A percentile compares a stretch with the other conserved stretches of the same genome.
Evolutionary conservation across 2,888 invertebrate genomes (phyloP).

Genomic region (Monopis laevigella): DNA sequence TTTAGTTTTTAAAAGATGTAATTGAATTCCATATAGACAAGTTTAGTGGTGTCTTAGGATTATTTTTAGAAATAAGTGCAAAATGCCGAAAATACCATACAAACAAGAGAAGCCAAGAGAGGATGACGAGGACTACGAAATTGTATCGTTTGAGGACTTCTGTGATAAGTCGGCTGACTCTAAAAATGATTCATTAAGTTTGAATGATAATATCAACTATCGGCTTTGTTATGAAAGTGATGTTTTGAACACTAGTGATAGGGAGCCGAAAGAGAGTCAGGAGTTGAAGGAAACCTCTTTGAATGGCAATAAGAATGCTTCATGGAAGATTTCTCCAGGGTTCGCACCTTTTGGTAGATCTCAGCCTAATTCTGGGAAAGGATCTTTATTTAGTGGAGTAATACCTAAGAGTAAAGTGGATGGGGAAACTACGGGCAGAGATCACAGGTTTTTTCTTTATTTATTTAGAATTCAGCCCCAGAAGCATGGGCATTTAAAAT

Average conservation of each 20-base stretch:
- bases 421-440: too few species aligned
- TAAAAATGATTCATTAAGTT: too few species aligned
- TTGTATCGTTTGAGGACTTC: constrained; percentile 69
- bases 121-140: constrained; percentile 55
- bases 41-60: too few species aligned
- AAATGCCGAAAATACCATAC: constrained; percentile 60
- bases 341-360: constrained; percentile 50
- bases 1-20: too few species aligned
- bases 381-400: too few species aligned
- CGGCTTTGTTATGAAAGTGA: constrained; percentile 55
- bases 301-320: constrained; percentile 39
- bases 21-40: too few species aligned
- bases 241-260: constrained; percentile 42
- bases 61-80: constrained; percentile 12
- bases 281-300: constrained; percentile 50
- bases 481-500: too few species aligned
- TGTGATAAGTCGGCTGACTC: constrained; percentile 64
- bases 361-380: constrained; percentile 30
- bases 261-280: constrained; percentile 26
- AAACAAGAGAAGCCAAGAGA: constrained; percentile 52
- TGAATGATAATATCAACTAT: constrained; percentile 63
- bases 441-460: too few species aligned
- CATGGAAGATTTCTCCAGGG: constrained; percentile 37
- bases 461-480: too few species aligned
- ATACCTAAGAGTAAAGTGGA: too few species aligned